A percentile compares a stretch with the other conserved stretches of the same genome.
Conservation (phyloP, 2,113 vertebrate species). For the Brachionichthys hirsutus region DNA sequence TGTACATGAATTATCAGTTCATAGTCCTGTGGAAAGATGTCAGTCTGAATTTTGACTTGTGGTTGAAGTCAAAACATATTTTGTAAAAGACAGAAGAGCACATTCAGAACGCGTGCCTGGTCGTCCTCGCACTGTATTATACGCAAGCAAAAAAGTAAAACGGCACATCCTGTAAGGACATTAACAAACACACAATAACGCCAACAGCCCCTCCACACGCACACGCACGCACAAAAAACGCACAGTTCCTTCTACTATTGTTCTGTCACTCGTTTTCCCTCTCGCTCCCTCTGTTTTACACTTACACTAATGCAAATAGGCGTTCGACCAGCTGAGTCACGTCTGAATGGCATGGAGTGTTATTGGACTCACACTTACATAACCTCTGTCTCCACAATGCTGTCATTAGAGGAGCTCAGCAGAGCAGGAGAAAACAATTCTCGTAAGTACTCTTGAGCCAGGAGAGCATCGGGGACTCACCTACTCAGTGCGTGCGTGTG, state of each 20-base stretch:
- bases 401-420: constrained; percentile 67
- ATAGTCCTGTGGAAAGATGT: constrained; percentile 73
- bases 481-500: constrained; percentile 36
- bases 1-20: constrained; percentile 62
- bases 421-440: constrained; percentile 59
- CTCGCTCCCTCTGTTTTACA: constrained; percentile 24
- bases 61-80: too few species aligned
- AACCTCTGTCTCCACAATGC: constrained; percentile 72
- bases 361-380: constrained; percentile 76
- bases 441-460: constrained; percentile 54
- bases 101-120: background rate
- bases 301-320: constrained; percentile 46
- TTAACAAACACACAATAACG: background rate
- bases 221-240: background rate
- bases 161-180: background rate
- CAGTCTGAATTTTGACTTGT: constrained; percentile 23
- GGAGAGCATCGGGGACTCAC: constrained; percentile 35
- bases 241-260: background rate
- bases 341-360: constrained; percentile 69
- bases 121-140: constrained; percentile 2
- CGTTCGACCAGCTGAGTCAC: constrained; percentile 73
- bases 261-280: background rate
- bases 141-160: constrained; percentile 6
- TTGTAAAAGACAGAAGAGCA: too few species aligned
- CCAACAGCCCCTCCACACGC: background rate